Conservation (phyloP, 2,888 invertebrate genomes). For the Patella pellucida region DNA sequence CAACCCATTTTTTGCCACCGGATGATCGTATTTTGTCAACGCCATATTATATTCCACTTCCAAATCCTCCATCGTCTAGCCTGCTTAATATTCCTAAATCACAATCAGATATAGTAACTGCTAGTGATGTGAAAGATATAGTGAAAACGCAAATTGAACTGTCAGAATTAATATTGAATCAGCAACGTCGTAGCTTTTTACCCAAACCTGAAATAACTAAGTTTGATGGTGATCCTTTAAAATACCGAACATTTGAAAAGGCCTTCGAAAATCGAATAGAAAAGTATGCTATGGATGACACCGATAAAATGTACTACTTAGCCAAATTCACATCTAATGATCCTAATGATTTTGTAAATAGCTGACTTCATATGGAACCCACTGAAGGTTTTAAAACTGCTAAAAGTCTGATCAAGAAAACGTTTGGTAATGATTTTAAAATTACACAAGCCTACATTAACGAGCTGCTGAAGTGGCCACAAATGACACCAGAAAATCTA, state of each 20-base stretch:
- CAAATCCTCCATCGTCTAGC: too few relatives aligned
- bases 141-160: not conserved
- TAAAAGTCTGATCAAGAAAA: not conserved
- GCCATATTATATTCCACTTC: too few relatives aligned
- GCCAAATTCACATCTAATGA: constrained; percentile 20
- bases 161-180: not conserved
- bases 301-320: constrained; percentile 23
- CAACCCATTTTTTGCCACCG: too few relatives aligned
- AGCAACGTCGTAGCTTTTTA: not conserved
- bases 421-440: constrained; percentile 17
- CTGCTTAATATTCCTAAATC: too few relatives aligned
- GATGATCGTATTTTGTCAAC: too few relatives aligned
- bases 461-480: not conserved
- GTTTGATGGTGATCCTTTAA: constrained; percentile 32
- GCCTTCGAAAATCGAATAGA: constrained; percentile 20
- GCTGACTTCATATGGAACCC: constrained; percentile 11
- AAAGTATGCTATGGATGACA: constrained; percentile 2
- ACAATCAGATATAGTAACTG: too few relatives aligned
- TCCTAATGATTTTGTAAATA: constrained; percentile 8
- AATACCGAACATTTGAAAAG: constrained; percentile 23
- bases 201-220: constrained; percentile 30
- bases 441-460: constrained; percentile 7
- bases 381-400: not conserved
- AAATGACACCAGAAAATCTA: not conserved
- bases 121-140: not conserved